Percentiles rank a stretch among this genome's conserved stretches.
phyloP scores from a whole-genome alignment of 2,113 vertebrate genomes.

The Meleagris gallopavo region DNA sequence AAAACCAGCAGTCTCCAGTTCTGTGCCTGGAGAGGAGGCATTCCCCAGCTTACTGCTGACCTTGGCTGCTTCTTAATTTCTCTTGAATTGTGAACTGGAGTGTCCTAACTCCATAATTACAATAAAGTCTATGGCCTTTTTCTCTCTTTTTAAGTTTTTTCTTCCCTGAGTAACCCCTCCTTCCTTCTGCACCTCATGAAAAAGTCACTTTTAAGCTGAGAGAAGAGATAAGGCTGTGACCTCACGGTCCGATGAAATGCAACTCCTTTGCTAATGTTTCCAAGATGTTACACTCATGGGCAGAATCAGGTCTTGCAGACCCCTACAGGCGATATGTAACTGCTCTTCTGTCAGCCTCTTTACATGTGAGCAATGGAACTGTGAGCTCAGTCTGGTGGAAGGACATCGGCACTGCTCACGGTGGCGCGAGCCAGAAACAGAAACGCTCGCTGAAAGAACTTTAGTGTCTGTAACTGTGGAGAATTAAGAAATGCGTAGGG shows the following conservation, averaged over 20 bases:
- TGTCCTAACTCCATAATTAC: not conserved
- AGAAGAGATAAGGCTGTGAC: not conserved
- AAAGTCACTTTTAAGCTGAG: not conserved
- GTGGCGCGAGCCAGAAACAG: not conserved
- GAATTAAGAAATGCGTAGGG: not conserved
- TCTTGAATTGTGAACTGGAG: not conserved
- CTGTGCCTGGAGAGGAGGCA: not conserved
- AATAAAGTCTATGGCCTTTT: not conserved
- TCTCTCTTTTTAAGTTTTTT: not conserved
- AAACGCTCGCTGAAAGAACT: not conserved
- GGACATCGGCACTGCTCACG: not conserved
- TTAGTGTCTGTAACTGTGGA: not conserved
- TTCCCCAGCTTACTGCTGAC: fast-evolving
- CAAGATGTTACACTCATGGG: not conserved
- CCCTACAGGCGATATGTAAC: not conserved
- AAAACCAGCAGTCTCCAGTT: not conserved
- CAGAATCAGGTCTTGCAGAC: not conserved
- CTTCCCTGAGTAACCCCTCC: too few species aligned
- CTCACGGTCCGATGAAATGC: not conserved
- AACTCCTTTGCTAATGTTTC: not conserved
- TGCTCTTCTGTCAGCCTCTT: not conserved
- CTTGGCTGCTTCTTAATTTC: not conserved
- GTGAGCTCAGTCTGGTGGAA: not conserved
- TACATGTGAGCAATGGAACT: not conserved
- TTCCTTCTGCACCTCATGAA: not conserved